phyloP scores from a whole-genome alignment of 2,113 vertebrate genomes.

The Charadrius vociferus region DNA sequence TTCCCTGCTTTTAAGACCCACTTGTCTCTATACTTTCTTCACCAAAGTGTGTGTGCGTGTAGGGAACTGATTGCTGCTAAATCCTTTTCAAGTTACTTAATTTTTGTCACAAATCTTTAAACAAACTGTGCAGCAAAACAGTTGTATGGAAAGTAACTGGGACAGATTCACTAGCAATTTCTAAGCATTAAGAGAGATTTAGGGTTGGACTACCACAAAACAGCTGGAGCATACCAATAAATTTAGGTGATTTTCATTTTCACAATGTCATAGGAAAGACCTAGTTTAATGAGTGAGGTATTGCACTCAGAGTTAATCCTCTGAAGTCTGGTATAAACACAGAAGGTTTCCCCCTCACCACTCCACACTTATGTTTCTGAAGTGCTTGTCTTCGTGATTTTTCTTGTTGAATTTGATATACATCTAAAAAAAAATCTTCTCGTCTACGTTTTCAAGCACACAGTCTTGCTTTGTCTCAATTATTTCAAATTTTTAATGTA shows the following conservation, averaged over 20 bases:
- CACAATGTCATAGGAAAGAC: not conserved
- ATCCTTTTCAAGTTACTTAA: not conserved
- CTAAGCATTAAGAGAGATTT: not conserved
- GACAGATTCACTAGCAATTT: not conserved
- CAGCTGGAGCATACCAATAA: not conserved
- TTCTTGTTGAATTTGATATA: not conserved
- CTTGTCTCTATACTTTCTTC: not conserved
- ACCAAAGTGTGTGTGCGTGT: not conserved
- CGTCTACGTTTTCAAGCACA: not conserved
- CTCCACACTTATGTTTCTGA: not conserved
- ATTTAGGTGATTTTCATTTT: not conserved
- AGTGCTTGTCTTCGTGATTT: not conserved
- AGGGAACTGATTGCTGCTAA: not conserved
- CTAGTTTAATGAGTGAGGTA: not conserved
- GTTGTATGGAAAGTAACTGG: not conserved
- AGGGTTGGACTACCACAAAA: not conserved
- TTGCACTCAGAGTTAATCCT: not conserved
- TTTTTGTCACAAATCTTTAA: not conserved
- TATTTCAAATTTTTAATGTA: not conserved
- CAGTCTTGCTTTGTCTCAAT: not conserved
- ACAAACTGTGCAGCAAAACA: not conserved
- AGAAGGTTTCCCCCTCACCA: not conserved
- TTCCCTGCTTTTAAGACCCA: not conserved
- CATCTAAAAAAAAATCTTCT: not conserved
- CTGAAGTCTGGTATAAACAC: not conserved